Conservation (phyloP, 2,888 invertebrate genomes). For the Matsumyia berberina region DNA sequence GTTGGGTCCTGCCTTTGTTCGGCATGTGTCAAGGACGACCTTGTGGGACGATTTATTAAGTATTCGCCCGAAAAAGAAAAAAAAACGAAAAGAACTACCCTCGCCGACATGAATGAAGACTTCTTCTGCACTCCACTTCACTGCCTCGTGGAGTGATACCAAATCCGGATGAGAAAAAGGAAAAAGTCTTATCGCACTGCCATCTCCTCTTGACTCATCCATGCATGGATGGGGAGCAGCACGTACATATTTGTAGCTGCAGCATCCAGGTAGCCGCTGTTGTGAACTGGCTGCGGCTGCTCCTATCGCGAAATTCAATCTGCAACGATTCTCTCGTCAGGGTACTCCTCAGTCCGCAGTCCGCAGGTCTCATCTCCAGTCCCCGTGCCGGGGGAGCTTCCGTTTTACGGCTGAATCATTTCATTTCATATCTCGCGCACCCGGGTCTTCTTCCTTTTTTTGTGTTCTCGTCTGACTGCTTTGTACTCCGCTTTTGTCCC, state of each 20-base stretch:
- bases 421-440: constrained; percentile 29
- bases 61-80: background rate
- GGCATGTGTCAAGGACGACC: constrained; percentile 31
- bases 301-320: constrained; percentile 59
- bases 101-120: constrained; percentile 39
- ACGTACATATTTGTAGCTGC: background rate
- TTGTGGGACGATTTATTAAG: constrained; percentile 35
- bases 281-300: background rate
- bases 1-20: constrained; percentile 1
- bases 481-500: constrained; percentile 7
- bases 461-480: constrained; percentile 36
- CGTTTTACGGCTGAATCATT: constrained; percentile 58
- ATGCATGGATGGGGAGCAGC: constrained; percentile 30
- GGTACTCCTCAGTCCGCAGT: constrained; percentile 8
- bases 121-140: constrained; percentile 1
- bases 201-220: constrained; percentile 51
- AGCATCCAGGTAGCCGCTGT: constrained; percentile 7
- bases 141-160: constrained; percentile 15
- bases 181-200: constrained; percentile 27
- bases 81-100: background rate
- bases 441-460: constrained; percentile 42
- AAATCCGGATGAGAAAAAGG: constrained; percentile 6
- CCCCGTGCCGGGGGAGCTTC: constrained; percentile 30
- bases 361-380: too few relatives aligned
- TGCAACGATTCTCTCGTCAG: constrained; percentile 26